Conservation (phyloP, 2,113 vertebrate genomes). For the Hyaena hyaena region DNA sequence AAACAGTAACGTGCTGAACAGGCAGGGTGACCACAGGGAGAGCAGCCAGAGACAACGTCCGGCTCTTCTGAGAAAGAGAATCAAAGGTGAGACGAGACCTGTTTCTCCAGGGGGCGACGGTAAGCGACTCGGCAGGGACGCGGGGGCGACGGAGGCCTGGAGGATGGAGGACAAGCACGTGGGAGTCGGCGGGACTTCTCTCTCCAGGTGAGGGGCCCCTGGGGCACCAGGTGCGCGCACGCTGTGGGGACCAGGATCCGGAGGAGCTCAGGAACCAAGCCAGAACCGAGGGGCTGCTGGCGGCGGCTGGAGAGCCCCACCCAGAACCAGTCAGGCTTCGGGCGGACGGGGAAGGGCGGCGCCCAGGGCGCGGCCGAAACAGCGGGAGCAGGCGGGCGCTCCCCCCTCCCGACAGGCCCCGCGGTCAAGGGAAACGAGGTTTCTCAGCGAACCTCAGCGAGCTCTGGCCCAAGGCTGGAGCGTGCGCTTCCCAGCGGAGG, state of each 20-base stretch:
- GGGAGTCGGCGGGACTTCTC: neutral
- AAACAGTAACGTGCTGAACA: rapidly evolving
- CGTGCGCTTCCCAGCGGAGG: neutral
- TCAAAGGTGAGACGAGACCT: neutral
- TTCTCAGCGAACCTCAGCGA: rapidly evolving
- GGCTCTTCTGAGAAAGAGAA: neutral
- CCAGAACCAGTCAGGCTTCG: too few species aligned
- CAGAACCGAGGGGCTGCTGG: neutral
- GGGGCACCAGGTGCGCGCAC: rapidly evolving
- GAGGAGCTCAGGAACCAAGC: neutral
- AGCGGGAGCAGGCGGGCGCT: neutral
- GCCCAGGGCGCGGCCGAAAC: neutral
- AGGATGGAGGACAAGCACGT: rapidly evolving
- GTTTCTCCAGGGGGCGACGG: neutral
- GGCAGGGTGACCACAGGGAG: neutral
- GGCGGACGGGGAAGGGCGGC: rapidly evolving
- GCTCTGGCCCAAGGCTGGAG: neutral
- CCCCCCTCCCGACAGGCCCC: rapidly evolving
- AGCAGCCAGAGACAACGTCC: neutral
- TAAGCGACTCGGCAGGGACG: neutral
- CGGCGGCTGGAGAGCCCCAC: neutral
- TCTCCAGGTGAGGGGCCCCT: neutral
- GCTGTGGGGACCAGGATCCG: rapidly evolving
- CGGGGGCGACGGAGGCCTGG: neutral
- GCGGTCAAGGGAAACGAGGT: neutral